Evolutionary conservation across 2,888 invertebrate genomes (phyloP).

Genomic region (Drosophila dives): DNA sequence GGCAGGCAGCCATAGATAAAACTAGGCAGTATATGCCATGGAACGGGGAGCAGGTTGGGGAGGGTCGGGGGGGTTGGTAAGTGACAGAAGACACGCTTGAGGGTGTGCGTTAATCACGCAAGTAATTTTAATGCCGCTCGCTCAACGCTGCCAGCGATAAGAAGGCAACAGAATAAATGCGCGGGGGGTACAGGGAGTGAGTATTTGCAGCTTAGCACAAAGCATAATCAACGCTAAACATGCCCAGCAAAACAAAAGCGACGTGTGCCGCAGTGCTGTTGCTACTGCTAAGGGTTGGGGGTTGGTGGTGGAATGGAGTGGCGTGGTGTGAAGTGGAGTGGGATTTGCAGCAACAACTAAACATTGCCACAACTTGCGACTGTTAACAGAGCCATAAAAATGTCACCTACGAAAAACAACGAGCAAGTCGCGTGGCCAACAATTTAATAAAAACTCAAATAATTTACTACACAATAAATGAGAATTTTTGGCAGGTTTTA

Average conservation of each 20-base stretch:
- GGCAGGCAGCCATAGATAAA: constrained; percentile 76
- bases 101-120: constrained; percentile 77
- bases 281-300: background rate
- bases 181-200: constrained; percentile 44
- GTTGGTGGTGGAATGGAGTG: background rate
- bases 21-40: constrained; percentile 17
- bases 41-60: no score
- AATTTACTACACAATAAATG: constrained; percentile 32
- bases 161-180: constrained; percentile 29
- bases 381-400: constrained; percentile 83
- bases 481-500: background rate
- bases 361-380: constrained; percentile 42
- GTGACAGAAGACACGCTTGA: constrained; percentile 46
- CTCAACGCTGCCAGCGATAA: constrained; percentile 50
- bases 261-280: constrained; percentile 18
- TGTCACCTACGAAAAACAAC: constrained; percentile 73
- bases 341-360: constrained; percentile 25
- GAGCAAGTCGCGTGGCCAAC: constrained; percentile 61
- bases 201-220: constrained; percentile 57
- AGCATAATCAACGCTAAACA: constrained; percentile 75
- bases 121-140: constrained; percentile 72
- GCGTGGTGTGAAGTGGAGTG: background rate
- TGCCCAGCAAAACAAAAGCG: constrained; percentile 64
- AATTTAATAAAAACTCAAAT: constrained; percentile 56
- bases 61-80: background rate